Conservation (phyloP, 2,113 vertebrate species). For the Ranitomeya variabilis region DNA sequence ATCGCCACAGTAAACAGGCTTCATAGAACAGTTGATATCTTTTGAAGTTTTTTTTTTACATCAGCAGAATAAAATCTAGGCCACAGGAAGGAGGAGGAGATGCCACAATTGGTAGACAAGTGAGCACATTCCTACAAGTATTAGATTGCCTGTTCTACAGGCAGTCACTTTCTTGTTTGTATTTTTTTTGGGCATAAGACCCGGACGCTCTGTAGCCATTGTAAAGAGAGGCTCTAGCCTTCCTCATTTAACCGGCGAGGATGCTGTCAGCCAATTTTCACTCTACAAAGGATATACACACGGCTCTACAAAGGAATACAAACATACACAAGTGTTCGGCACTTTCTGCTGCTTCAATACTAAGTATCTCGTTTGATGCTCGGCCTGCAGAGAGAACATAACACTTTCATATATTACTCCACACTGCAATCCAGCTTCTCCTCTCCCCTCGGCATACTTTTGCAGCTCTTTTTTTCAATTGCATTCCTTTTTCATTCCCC, state of each 20-base stretch:
- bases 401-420: slow-evolving; percentile 37
- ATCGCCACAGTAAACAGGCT: slow-evolving; percentile 1
- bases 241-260: slow-evolving; percentile 30
- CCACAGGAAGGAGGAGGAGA: neutral
- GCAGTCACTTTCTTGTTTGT: neutral
- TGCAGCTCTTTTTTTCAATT: neutral
- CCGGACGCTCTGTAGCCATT: neutral
- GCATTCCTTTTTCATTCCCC: neutral
- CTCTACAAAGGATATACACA: slow-evolving; percentile 37
- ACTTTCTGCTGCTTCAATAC: slow-evolving; percentile 36
- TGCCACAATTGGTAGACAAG: neutral
- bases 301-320: slow-evolving; percentile 43
- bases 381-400: slow-evolving; percentile 28
- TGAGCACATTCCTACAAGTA: neutral
- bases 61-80: slow-evolving; percentile 9
- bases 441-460: neutral
- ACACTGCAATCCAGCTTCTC: neutral
- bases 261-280: slow-evolving; percentile 38
- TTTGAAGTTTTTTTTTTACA: neutral
- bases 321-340: slow-evolving; percentile 45
- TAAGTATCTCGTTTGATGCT: slow-evolving; percentile 46
- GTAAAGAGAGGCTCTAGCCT: neutral
- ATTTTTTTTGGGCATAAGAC: neutral
- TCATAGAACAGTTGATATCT: neutral
- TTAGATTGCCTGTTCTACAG: slow-evolving; percentile 7